phyloP scores from a whole-genome alignment of 2,113 vertebrate species.

The Phoxinus phoxinus region DNA sequence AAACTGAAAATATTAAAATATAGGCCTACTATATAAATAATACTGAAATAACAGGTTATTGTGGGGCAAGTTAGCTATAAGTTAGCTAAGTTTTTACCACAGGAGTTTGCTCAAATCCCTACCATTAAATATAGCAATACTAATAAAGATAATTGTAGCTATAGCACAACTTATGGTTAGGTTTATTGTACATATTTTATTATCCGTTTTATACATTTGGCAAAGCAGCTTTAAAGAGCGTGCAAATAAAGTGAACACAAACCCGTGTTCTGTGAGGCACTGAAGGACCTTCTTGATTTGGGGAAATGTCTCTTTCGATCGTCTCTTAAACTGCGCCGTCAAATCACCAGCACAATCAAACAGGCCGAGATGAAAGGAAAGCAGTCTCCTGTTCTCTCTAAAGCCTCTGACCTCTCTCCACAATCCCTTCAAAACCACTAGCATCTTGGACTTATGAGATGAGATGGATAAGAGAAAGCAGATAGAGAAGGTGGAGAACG shows the following conservation, averaged over 20 bases:
- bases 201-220: neutral
- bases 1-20: neutral
- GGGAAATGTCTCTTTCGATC: neutral
- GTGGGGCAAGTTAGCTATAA: neutral
- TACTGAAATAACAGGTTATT: neutral
- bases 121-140: neutral
- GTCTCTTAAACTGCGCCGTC: neutral
- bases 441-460: neutral
- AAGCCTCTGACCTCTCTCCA: slow-evolving; percentile 8
- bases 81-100: neutral
- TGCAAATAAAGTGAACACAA: neutral
- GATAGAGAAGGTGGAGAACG: neutral
- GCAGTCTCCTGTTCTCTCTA: neutral
- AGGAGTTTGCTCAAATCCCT: neutral
- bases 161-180: neutral
- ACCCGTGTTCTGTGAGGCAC: neutral
- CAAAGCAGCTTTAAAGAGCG: neutral
- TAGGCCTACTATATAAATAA: too few relatives aligned
- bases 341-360: slow-evolving; percentile 18
- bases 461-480: neutral
- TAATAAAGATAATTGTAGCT: neutral
- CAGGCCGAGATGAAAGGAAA: slow-evolving; percentile 18
- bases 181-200: neutral
- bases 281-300: neutral
- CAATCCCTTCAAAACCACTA: neutral